Conservation (phyloP, 2,888 invertebrate genomes). For the Drosophila nigritarsus region DNA sequence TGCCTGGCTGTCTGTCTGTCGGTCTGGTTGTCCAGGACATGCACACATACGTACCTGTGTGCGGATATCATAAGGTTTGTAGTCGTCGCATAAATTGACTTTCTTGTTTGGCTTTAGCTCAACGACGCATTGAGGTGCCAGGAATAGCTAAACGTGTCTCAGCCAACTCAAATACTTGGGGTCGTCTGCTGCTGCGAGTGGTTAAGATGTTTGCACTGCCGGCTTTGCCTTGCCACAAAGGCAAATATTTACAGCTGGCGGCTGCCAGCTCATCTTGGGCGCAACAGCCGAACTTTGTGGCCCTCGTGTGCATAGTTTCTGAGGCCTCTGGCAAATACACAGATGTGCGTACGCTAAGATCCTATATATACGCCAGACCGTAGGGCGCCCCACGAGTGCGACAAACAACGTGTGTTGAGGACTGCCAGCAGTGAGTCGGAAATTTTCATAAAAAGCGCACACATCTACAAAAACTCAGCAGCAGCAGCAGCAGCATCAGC, state of each 20-base stretch:
- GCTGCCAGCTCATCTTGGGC: conserved; percentile 3
- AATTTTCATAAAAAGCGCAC: conserved; percentile 76
- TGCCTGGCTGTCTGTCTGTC: neutral
- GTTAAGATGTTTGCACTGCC: conserved; percentile 65
- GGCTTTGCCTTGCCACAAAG: conserved; percentile 61
- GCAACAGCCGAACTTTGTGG: conserved; percentile 49
- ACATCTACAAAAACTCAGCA: conserved; percentile 48
- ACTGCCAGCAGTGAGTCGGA: conserved; percentile 33
- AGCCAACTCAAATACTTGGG: conserved; percentile 21
- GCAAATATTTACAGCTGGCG: conserved; percentile 67
- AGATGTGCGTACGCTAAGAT: conserved; percentile 62
- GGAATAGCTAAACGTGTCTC: conserved; percentile 39
- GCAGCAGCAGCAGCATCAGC: conserved; percentile 2
- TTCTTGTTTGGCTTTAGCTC: conserved; percentile 28
- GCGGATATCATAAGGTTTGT: conserved; percentile 21
- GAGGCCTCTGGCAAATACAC: conserved; percentile 26
- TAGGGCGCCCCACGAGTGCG: conserved; percentile 20
- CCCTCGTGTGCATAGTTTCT: conserved; percentile 62
- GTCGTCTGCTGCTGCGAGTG: conserved; percentile 21
- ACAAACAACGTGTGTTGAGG: conserved; percentile 44
- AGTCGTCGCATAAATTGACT: conserved; percentile 52
- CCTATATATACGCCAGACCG: neutral
- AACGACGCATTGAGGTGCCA: conserved; percentile 44
- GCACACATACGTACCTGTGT: neutral
- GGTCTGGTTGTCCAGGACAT: neutral